Evolutionary conservation across 2,888 invertebrate genomes (phyloP), one percentile per base, ranked within the genome.

Genomic region (Acleris sparsana): DNA sequence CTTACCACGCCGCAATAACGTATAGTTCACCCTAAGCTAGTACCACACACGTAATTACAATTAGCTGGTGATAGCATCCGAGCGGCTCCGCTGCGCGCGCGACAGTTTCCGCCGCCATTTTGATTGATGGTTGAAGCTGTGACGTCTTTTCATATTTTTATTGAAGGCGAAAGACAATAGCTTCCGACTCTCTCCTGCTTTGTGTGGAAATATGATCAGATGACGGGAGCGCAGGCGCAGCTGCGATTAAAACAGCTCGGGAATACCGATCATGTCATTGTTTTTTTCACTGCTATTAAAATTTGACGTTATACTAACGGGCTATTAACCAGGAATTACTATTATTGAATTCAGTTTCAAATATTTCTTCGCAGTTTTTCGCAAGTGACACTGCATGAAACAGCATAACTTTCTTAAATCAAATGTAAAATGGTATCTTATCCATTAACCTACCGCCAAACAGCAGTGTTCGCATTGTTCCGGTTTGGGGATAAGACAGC

Each of bases 11-110:
- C 18, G 17, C 29, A 20, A 9, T 39, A 71, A 33, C 58, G 68
- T 46, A 39, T 20, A 44, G 52, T 63, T 57, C 68, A 9, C 57
- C 18, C 1, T 61, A 53, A 22, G 16, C n/a, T 33, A 22, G 16
- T 16, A 39, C 48, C 16, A 44, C 44, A 59, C 56, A 51, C 56
- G 61, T 52, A 61, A 66, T 66, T 61, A 52, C 65, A 66, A 66
- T 66, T 66, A 66, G 65, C 65, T 43, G 33, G 61, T 56, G 65
- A 66, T 66, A 66, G 56, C 60, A 60, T 56, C 65, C 61, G 55
- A 65, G 72, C 72, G 72, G 72, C 68, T 62, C 53, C 61, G 39
- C 63, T 63, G 64, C 62, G 67, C 68, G 53, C 64, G 60, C 64
- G 64, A 53, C 64, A 44, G 64, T 55, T 64, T 64, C 64, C 64